phyloP scores from a whole-genome alignment of 2,888 invertebrate species.

The Myopa testacea region DNA sequence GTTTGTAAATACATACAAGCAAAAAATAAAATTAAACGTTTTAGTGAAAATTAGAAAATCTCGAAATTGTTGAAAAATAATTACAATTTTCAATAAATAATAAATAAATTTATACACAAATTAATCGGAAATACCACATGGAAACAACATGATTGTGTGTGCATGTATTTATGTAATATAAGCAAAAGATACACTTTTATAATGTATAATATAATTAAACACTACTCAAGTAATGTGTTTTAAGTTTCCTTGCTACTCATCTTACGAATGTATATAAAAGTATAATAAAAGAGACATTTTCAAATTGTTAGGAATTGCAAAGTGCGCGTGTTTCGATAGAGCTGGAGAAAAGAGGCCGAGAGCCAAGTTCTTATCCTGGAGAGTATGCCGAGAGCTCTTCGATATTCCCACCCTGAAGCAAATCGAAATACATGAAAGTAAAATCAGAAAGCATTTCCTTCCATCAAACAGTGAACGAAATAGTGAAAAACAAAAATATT shows the following conservation, averaged over 20 bases:
- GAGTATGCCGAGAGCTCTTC: not conserved
- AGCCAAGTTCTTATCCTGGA: not conserved
- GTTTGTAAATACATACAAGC: not conserved
- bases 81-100: conserved; percentile 5
- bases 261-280: conserved; percentile 4
- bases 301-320: not conserved
- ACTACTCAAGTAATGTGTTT: too few species aligned
- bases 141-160: not conserved
- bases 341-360: not conserved
- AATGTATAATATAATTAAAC: not conserved
- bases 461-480: not conserved
- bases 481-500: not conserved
- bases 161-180: not conserved
- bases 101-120: not conserved
- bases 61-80: not conserved
- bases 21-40: not conserved
- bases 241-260: not conserved
- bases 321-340: conserved; percentile 21
- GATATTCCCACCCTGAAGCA: not conserved
- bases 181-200: not conserved
- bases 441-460: conserved; percentile 12
- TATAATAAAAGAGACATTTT: conserved; percentile 15
- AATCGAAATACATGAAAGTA: conserved; percentile 13
- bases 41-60: not conserved
- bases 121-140: not conserved